Percentiles rank a stretch among this genome's conserved stretches.
Evolutionary conservation across 2,797 vertebrate genomes (phyloP).

Genomic region (Sylvilagus floridanus): DNA sequence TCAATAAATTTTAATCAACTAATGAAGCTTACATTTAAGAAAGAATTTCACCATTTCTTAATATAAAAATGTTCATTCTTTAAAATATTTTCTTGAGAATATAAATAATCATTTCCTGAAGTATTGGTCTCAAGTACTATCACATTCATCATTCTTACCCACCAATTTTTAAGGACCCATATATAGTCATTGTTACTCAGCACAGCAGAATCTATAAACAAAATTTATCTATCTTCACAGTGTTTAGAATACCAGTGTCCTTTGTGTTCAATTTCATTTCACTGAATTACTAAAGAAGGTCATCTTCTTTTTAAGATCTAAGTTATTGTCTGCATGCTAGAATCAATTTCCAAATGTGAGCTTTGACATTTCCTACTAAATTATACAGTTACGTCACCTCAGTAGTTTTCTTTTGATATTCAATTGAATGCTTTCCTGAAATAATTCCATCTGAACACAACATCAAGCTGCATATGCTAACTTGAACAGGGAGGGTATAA

Average conservation of each 20-base stretch:
- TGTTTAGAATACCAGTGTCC: conserved; percentile 51
- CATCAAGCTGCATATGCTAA: not conserved
- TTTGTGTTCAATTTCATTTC: conserved; percentile 31
- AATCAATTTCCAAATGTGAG: conserved; percentile 6
- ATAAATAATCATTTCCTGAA: not conserved
- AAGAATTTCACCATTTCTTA: not conserved
- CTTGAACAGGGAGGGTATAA: not conserved
- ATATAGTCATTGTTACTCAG: conserved; percentile 24
- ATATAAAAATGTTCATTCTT: not conserved
- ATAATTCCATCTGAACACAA: not conserved
- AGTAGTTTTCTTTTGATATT: conserved; percentile 1
- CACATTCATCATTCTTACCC: not conserved
- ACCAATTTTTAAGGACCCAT: not conserved
- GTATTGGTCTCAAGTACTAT: not conserved
- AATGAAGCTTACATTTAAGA: not conserved
- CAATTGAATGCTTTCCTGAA: not conserved
- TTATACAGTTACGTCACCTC: not conserved
- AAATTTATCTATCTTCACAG: not conserved
- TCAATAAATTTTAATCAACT: not conserved
- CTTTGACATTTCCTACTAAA: not conserved
- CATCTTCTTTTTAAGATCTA: not conserved
- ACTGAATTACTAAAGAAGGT: conserved; percentile 25
- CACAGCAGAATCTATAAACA: not conserved
- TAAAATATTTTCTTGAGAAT: not conserved
- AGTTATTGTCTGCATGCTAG: not conserved